These are phyloP conservation scores for Drosophila austrosaltans DNA, from an alignment of 2,888 invertebrate species.

Conservation along the genomic window DNA sequence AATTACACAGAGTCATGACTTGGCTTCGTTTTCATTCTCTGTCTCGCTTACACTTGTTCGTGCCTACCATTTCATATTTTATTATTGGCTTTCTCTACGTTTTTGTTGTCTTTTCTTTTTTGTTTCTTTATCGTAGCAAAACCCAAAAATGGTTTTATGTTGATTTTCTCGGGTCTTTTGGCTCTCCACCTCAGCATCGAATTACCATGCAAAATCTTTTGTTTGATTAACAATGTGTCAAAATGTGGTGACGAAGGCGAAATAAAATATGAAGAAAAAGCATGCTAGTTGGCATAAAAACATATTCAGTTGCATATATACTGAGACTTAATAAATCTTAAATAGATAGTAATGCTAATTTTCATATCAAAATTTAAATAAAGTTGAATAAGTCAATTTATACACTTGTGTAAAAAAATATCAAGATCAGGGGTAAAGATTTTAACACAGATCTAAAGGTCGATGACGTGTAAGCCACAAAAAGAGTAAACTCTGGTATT, in stretches of 20 bases:
- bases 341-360: neutral
- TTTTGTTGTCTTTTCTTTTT: neutral
- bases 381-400: neutral
- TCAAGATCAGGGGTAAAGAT: too few species aligned
- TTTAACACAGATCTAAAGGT: too few species aligned
- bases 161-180: conserved; percentile 49
- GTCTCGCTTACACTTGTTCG: neutral
- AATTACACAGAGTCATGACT: conserved; percentile 46
- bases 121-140: too few species aligned
- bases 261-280: conserved; percentile 23
- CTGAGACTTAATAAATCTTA: neutral
- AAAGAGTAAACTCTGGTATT: too few species aligned
- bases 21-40: conserved; percentile 12
- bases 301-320: neutral
- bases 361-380: neutral
- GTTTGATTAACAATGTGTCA: conserved; percentile 79
- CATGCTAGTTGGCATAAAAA: conserved; percentile 31
- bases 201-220: conserved; percentile 79
- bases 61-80: conserved; percentile 57
- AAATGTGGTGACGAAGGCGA: conserved; percentile 67
- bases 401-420: too few species aligned
- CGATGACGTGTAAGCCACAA: too few species aligned
- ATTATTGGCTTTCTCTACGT: conserved; percentile 62
- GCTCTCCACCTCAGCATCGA: conserved; percentile 58
- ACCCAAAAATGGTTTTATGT: conserved; percentile 35